Base-by-base conservation (phyloP, 2,888 invertebrate species). In the Falcaria lacertinaria region DNA sequence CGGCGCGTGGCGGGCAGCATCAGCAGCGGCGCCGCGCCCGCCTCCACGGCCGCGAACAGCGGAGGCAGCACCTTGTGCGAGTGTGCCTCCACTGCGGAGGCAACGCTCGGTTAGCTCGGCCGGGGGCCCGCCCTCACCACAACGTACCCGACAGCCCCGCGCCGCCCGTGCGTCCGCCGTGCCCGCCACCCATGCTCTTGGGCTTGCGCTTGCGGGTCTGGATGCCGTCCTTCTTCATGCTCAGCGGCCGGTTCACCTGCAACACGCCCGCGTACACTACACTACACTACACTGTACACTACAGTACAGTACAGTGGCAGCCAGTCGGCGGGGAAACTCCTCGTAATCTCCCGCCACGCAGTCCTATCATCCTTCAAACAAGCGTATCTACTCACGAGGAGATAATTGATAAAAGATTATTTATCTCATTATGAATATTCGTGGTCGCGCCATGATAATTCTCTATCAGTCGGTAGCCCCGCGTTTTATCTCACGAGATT, bases 141-240 rank as follows among this genome's bases (percentile, higher is more conserved):
- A 63, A 81, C 83, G 63, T 71, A 83, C 87, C 85, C 59, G 83
- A 61, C 51, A 84, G 74, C 33, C 72, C 63, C 37, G 60, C 64
- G 51, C 69, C 41, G 73, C 64, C 44, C 76, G 69, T 57, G 68
- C 62, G 56, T 61, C 74, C 55, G 39, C 73, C 69, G 69, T 74
- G 74, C 4, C 71, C 80, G 34, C 80, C 80, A 50, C 88, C 85
- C 84, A 88, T 85, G 69, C 86, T 93, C 83, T 96, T 96, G 35
- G 96, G 96, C 74, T 99, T 98, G 50, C 98, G 92, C 82, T 99
- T 99, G 53, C 98, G 91, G 41, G 98, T 98, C 89, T 99, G 98
- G 72, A 99, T 99, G 37, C 98, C 98, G 59, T 99, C 99, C 86
- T 99, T 99, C 87, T 98, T 98, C 98, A 99, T 99, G 63, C 97